Conservation (phyloP, 2,113 vertebrate species). For the Vombatus ursinus region DNA sequence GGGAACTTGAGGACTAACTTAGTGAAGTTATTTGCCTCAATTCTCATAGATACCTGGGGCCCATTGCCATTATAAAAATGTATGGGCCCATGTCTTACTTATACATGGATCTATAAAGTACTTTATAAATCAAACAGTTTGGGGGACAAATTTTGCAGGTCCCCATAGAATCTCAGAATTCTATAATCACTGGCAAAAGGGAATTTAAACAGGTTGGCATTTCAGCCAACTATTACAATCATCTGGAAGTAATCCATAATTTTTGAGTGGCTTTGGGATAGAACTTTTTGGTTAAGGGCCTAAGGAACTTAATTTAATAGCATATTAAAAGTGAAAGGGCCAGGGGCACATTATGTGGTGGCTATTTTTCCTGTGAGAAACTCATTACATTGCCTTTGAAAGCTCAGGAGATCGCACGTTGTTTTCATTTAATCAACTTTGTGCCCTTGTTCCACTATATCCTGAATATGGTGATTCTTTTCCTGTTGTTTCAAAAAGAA, state of each 20-base stretch:
- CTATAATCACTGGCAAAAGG: not conserved
- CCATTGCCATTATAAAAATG: not conserved
- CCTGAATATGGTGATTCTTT: not conserved
- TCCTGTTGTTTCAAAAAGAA: slow-evolving; percentile 36
- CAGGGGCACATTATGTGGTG: not conserved
- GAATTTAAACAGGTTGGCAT: not conserved
- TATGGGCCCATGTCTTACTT: not conserved
- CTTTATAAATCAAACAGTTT: not conserved
- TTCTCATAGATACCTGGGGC: not conserved
- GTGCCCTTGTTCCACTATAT: not conserved
- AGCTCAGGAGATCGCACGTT: not conserved
- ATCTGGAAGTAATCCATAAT: not conserved
- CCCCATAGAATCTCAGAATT: not conserved
- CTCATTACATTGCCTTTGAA: not conserved
- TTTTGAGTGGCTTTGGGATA: slow-evolving; percentile 17
- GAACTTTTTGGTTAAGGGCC: not conserved
- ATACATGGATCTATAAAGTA: not conserved
- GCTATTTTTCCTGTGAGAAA: not conserved
- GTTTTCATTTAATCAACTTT: slow-evolving; percentile 20
- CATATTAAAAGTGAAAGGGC: not conserved
- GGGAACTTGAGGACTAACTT: not conserved
- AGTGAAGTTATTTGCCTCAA: not conserved
- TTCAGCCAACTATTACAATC: slow-evolving; percentile 30
- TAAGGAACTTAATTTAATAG: slow-evolving; percentile 26
- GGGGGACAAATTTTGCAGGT: not conserved